Conservation (phyloP, 53 echinoderm and acorn worm species). For the Hippasteria phrygiana region DNA sequence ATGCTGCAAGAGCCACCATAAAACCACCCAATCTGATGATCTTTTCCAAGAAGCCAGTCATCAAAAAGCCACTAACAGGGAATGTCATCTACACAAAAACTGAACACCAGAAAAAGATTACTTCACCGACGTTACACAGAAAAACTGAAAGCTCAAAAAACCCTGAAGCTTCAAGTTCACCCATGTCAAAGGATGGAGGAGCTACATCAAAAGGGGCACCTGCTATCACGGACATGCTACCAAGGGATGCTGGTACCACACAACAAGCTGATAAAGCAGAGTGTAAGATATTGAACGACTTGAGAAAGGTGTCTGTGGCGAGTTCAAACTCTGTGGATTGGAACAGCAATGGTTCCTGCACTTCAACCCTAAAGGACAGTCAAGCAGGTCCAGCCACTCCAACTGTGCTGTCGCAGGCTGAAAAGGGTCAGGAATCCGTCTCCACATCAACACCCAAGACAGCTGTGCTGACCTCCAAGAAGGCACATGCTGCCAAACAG, state of each 20-base stretch:
- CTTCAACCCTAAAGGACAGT: slow-evolving; percentile 55
- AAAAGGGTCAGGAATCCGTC: slow-evolving; percentile 21
- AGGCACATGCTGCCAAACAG: neutral
- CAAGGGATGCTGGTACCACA: neutral
- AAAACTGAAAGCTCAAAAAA: slow-evolving; percentile 4
- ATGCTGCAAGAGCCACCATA: slow-evolving; percentile 17
- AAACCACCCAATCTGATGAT: slow-evolving; percentile 45
- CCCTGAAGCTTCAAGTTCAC: neutral
- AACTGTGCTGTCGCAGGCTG: slow-evolving; percentile 13
- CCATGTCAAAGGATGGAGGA: neutral
- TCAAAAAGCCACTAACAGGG: slow-evolving; percentile 32
- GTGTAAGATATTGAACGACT: slow-evolving; percentile 18
- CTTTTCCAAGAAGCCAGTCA: slow-evolving; percentile 39
- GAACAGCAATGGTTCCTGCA: slow-evolving; percentile 58
- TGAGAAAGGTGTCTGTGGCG: slow-evolving; percentile 43
- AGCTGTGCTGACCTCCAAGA: slow-evolving; percentile 4
- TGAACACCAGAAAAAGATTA: slow-evolving; percentile 2
- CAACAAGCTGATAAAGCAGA: slow-evolving; percentile 23
- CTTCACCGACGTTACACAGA: neutral
- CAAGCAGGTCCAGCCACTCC: slow-evolving; percentile 55
- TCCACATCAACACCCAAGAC: slow-evolving; percentile 48
- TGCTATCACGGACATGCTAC: neutral
- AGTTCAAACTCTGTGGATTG: slow-evolving; percentile 35
- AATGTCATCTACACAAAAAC: neutral
- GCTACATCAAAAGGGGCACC: neutral